Base-by-base conservation (phyloP, 2,888 invertebrate species). In the Drosophila aldrichi region DNA sequence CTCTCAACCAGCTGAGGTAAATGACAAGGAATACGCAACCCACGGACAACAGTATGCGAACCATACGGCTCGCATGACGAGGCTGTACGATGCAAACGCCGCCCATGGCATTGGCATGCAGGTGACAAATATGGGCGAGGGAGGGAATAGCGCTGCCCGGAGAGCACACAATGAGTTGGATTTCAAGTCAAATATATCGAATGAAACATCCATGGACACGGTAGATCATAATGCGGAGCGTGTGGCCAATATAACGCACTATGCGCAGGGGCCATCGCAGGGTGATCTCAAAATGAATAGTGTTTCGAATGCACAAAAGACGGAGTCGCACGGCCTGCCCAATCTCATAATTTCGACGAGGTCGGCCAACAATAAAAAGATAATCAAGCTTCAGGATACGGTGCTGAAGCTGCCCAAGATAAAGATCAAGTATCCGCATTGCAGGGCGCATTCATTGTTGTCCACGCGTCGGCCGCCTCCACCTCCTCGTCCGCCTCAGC, bases 141-240 rank as follows among this genome's bases (percentile, higher is more conserved):
- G 2, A 6, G 6, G 0, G 38, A 38, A 46, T 5, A 40, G 38
- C 52, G 10, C 34, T 12, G n/a, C 6, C 2, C 38, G 16, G 16
- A 6, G 14, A n/a, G 46, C 46, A 1, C 5, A 9, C 1, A 36
- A 14, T 9, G 4, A 25, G 25, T 4, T 5, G 36, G n/a, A 36
- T 3, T 34, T 20, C 14, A 16, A 43, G 32, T 18, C 7, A 6
- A 34, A 34, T 38, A 7, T 25, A 12, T 52, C 32, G 20, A 22
- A 52, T 7, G 43, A 54, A 2, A 74, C 60, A 3, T 68, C 72
- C 3, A 22, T 74, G 40, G 60, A 63, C n/a, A 51, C 72, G 6
- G 9, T 43, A 0, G 41, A 46, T 14, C 54, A 36, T 10, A 20
- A 20, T 9, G n/a, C 55, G 40, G 75, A 66, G 55, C 56, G 58